Evolutionary conservation across 2,888 invertebrate species (phyloP).

Genomic region (Didymodactylos carnosus): DNA sequence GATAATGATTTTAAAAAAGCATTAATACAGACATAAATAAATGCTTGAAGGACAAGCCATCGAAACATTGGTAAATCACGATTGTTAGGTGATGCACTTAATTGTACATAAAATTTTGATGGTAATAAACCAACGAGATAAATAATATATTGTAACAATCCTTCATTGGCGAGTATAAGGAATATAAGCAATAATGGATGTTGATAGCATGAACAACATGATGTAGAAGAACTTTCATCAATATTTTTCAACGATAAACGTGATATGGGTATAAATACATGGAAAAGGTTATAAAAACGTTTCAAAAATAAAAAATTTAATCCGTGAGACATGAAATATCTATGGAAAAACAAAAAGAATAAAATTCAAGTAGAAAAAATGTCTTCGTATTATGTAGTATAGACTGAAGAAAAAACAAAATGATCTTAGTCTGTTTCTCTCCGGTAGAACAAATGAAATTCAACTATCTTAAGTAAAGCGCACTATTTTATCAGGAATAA

Average conservation of each 20-base stretch:
- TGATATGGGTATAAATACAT: background rate
- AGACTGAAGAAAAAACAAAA: too few relatives aligned
- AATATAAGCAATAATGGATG: conserved; percentile 1
- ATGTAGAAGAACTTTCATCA: background rate
- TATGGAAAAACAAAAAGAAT: too few relatives aligned
- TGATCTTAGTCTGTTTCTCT: too few relatives aligned
- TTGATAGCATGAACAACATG: too few relatives aligned
- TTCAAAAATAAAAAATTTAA: background rate
- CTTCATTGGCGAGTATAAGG: background rate
- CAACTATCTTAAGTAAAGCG: too few relatives aligned
- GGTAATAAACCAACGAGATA: conserved; percentile 41
- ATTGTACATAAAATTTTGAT: conserved; percentile 38
- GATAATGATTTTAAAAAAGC: conserved; percentile 29
- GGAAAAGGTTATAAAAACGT: background rate
- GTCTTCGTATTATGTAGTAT: too few relatives aligned
- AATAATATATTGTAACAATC: conserved; percentile 38
- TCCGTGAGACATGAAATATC: too few relatives aligned
- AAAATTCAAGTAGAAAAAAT: too few relatives aligned
- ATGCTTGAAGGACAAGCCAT: conserved; percentile 25
- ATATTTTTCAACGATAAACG: background rate
- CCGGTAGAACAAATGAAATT: too few relatives aligned
- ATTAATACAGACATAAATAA: conserved; percentile 25
- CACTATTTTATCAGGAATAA: too few relatives aligned
- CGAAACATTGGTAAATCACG: conserved; percentile 35
- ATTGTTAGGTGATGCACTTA: conserved; percentile 26